Evolutionary conservation across 2,797 vertebrate species (phyloP).

Genomic region (Pseudochirops cupreus): DNA sequence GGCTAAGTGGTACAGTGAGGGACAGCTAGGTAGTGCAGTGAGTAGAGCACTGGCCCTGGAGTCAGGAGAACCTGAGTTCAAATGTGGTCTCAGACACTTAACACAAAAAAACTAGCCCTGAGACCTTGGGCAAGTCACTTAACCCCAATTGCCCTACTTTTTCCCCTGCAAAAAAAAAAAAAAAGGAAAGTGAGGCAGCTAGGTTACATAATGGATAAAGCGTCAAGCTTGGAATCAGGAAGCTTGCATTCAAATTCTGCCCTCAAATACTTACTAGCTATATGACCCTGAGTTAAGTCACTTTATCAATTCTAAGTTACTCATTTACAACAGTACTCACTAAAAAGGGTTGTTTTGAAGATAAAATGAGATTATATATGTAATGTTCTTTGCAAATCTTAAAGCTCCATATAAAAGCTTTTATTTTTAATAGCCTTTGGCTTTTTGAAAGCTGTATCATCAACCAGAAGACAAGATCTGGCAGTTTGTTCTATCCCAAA

Average conservation of each 20-base stretch:
- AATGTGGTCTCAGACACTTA: too few species aligned
- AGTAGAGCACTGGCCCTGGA: too few species aligned
- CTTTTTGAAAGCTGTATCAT: neutral
- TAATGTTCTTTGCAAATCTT: neutral
- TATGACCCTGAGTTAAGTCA: neutral
- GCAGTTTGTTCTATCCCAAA: neutral
- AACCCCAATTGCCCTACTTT: too few species aligned
- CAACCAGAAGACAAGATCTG: neutral
- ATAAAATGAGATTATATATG: neutral
- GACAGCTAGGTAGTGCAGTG: too few species aligned
- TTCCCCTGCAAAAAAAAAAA: too few species aligned
- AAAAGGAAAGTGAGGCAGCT: neutral
- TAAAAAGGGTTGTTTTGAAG: neutral
- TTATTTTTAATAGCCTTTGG: neutral
- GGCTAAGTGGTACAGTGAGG: too few species aligned
- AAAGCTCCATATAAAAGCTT: neutral
- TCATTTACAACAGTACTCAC: neutral
- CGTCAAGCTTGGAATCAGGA: neutral
- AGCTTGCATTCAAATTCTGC: neutral
- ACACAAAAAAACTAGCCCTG: too few species aligned
- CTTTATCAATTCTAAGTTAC: neutral
- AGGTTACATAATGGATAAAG: neutral
- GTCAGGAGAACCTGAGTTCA: too few species aligned
- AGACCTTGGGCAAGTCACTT: too few species aligned
- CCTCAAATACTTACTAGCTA: neutral